phyloP scores from a whole-genome alignment of 2,888 invertebrate species.

The Saturnia japonica region DNA sequence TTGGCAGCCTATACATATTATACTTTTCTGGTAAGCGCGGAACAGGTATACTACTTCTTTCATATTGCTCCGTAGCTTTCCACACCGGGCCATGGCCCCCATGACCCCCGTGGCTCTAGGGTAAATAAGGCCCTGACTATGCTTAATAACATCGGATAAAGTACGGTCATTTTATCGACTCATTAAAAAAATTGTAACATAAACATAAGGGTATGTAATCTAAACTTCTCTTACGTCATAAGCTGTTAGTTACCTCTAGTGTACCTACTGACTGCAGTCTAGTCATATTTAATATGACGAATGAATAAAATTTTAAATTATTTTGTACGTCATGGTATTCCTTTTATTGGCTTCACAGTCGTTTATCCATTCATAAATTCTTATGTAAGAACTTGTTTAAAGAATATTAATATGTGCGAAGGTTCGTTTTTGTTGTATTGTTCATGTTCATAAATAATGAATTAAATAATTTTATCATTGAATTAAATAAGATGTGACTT shows the following conservation, averaged over 20 bases:
- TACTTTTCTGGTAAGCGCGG: too few species aligned
- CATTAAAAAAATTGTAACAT: background rate
- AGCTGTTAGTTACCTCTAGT: too few species aligned
- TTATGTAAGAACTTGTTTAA: background rate
- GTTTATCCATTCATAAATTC: slow-evolving; percentile 4
- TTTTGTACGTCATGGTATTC: background rate
- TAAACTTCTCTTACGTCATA: background rate
- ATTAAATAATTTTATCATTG: background rate
- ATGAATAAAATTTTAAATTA: background rate
- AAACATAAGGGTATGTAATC: background rate
- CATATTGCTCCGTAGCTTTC: too few species aligned
- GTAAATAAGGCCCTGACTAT: too few species aligned
- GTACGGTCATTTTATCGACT: background rate
- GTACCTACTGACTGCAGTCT: too few species aligned
- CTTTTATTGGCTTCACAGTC: background rate
- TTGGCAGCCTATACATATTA: too few species aligned
- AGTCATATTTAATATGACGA: background rate
- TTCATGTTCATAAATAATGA: background rate
- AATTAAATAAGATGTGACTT: background rate
- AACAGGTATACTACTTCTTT: too few species aligned
- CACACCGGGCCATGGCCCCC: too few species aligned
- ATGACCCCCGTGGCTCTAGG: too few species aligned
- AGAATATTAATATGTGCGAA: background rate
- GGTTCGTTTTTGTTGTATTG: background rate
- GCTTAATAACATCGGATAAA: too few species aligned